These are phyloP conservation scores for Vulpes ferrilata DNA, from an alignment of 2,113 vertebrate genomes.

Conservation along the genomic window DNA sequence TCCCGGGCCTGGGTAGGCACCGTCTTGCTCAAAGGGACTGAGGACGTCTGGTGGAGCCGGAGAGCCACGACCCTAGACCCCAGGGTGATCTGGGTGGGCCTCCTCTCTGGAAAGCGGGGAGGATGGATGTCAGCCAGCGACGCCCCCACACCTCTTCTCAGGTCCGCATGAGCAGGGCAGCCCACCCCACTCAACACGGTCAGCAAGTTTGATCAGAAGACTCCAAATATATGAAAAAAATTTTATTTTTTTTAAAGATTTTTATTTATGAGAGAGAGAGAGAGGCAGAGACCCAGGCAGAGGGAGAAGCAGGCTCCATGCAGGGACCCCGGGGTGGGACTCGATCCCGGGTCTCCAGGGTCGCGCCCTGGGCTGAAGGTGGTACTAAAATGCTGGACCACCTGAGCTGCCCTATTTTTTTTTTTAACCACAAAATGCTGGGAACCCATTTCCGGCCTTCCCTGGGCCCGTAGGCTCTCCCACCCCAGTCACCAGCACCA, in stretches of 20 bases:
- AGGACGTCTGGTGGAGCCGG: no score
- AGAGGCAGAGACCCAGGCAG: no score
- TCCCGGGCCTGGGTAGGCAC: fast-evolving
- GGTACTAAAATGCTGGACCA: no score
- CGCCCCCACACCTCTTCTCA: fast-evolving
- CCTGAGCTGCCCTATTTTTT: no score
- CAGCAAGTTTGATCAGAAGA: background rate
- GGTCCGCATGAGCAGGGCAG: background rate
- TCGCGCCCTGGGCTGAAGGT: no score
- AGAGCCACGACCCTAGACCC: background rate
- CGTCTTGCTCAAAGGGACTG: no score
- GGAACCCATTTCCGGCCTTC: background rate
- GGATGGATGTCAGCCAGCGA: no score
- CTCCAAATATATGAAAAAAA: background rate
- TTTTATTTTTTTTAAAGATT: no score
- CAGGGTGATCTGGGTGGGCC: background rate
- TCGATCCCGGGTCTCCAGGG: no score
- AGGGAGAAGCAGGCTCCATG: no score
- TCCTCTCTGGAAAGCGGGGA: background rate
- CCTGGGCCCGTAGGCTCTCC: fast-evolving
- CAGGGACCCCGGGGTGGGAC: no score
- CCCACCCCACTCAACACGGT: background rate
- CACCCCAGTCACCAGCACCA: fast-evolving
- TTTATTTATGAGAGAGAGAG: no score
- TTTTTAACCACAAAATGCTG: background rate